Evolutionary conservation across 1,140 invertebrate species (phyloP).

Genomic region (Rhagoletis pomonella): DNA sequence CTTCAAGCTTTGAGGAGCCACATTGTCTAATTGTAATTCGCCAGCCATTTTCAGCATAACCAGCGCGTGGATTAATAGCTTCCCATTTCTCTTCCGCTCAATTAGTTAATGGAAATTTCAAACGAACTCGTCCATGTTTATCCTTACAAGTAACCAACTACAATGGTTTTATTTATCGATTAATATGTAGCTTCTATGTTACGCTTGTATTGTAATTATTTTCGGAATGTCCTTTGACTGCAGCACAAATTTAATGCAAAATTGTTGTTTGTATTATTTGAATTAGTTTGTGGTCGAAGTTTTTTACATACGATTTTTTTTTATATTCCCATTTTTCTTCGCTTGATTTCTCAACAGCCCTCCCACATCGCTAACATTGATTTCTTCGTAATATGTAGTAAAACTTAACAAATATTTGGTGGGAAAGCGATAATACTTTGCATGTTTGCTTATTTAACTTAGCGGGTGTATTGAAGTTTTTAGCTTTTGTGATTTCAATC

Average conservation of each 20-base stretch:
- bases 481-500: neutral
- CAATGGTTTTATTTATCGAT: too few relatives aligned
- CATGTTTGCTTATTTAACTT: neutral
- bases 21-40: neutral
- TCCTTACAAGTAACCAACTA: too few relatives aligned
- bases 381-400: too few relatives aligned
- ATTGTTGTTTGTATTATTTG: neutral
- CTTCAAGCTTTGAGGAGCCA: neutral
- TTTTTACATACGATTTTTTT: too few relatives aligned
- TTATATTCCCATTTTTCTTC: too few relatives aligned
- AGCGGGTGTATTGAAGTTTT: neutral
- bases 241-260: neutral
- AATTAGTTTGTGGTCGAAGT: too few relatives aligned
- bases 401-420: too few relatives aligned
- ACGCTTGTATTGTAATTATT: neutral
- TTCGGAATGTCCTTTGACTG: neutral
- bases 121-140: neutral
- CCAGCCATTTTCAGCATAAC: neutral
- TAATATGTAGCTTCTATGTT: neutral
- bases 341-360: too few relatives aligned
- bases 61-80: neutral
- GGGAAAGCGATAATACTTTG: neutral
- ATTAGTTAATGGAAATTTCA: constrained; percentile 18
- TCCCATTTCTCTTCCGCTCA: neutral
- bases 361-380: too few relatives aligned